Conservation (phyloP, 2,888 invertebrate genomes). For the Ormyrus nitidulus region DNA sequence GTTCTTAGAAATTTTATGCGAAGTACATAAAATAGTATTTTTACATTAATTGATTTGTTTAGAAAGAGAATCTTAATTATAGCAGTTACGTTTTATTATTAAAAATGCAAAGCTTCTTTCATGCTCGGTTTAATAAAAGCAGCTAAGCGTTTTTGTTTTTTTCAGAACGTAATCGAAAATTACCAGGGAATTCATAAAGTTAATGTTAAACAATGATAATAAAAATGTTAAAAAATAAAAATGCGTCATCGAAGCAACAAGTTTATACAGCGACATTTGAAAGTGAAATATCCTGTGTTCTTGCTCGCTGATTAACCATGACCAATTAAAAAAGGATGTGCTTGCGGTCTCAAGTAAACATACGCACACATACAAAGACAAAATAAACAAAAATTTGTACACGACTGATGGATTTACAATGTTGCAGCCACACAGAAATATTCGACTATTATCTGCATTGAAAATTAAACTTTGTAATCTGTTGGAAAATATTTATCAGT, state of each 20-base stretch:
- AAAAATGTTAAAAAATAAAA: constrained; percentile 30
- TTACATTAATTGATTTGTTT: too few relatives aligned
- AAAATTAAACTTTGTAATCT: not conserved
- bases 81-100: too few relatives aligned
- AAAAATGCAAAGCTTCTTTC: not conserved
- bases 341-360: not conserved
- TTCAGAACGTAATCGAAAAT: constrained; percentile 12
- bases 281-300: constrained; percentile 22
- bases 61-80: too few relatives aligned
- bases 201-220: constrained; percentile 14
- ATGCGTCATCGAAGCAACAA: constrained; percentile 40
- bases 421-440: constrained; percentile 22
- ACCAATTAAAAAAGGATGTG: constrained; percentile 31
- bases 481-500: too few relatives aligned
- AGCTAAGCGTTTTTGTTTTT: not conserved
- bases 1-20: too few relatives aligned
- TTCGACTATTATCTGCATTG: constrained; percentile 2
- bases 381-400: constrained; percentile 14
- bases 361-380: not conserved
- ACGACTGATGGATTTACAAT: constrained; percentile 21
- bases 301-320: constrained; percentile 42
- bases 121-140: constrained; percentile 1
- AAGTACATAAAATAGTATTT: too few relatives aligned
- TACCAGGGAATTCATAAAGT: constrained; percentile 2
- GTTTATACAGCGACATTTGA: constrained; percentile 35